Evolutionary conservation across 2,113 vertebrate species (phyloP).

Genomic region (Echinops telfairi): DNA sequence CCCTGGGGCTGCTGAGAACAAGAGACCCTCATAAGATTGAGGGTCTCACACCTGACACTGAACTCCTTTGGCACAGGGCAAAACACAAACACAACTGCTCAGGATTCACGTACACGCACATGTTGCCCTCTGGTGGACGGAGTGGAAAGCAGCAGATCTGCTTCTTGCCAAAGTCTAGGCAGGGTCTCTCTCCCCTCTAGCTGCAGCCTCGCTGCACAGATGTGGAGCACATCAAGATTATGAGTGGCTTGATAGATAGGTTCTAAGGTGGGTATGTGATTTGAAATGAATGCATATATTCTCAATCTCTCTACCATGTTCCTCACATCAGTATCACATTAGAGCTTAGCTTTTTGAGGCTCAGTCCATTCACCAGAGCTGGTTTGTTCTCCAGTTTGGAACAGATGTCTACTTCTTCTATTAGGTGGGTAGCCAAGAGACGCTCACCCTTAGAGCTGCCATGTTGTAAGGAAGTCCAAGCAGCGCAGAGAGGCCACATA

Average conservation of each 20-base stretch:
- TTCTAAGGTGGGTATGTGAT: background rate
- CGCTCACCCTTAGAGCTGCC: background rate
- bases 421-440: rapidly evolving
- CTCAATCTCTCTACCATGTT: background rate
- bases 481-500: rapidly evolving
- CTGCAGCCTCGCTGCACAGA: background rate
- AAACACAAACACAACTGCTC: no score
- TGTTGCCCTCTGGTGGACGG: constrained; percentile 63
- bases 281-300: no score
- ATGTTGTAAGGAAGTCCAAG: background rate
- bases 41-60: background rate
- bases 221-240: no score
- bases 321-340: rapidly evolving
- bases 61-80: rapidly evolving
- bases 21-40: background rate
- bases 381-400: background rate
- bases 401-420: background rate
- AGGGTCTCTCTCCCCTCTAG: background rate
- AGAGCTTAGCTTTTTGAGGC: background rate
- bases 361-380: background rate
- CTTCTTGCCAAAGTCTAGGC: background rate
- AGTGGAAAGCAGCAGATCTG: background rate
- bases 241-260: background rate
- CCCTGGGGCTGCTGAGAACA: background rate
- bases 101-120: background rate